Evolutionary conservation across 2,113 vertebrate species (phyloP), one percentile per base, ranked within the genome.

Genomic region (Synchiropus splendidus): DNA sequence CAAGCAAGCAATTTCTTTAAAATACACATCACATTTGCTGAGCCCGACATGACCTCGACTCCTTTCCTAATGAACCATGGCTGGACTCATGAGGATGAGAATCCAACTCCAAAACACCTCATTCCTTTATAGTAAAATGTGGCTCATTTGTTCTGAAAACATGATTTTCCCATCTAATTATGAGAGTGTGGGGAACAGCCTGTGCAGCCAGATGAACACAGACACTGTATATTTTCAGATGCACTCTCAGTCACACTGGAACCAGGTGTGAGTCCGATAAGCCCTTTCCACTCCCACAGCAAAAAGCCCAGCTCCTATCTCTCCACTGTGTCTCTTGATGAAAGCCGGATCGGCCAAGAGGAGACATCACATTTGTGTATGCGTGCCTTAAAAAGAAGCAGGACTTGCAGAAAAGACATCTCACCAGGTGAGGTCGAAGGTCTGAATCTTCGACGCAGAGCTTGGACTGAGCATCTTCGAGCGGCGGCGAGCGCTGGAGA

Each of bases 381-480:
- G 16, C 31, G 49, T 35, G 12, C 2, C 4, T 12, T 18, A 17
- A n/a, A 10, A 35, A n/a, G 16, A 35, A 35, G 36, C 44, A 12
- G 36, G 2, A 18, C 0, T 33, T 16, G 46, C 8, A 37, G 32
- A 2, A 6, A 12, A 53, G 2, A 48, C 18, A 33, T 66, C 89
- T 91, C 77, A 97, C 92, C 92, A 93, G 12, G 87, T 86, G 56
- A 91, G 89, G 32, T 77, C 45, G 18, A 85, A 81, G 56, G 89
- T 73, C 51, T 89, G 89, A 35, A 67, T 83, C 73, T 88, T 85
- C 56, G 89, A 76, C 48, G 82, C 82, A 10, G 84, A 87, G 67
- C 82, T 90, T 30, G 88, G 89, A 0, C 83, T 91, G 76, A 90
- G 84, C 92, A 92, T 91, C 75, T 82, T 86, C 0, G 88, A 75